Percentiles rank a stretch among this genome's conserved stretches.
Conservation (phyloP, 2,113 vertebrate genomes). For the Sebastes schlegelii region DNA sequence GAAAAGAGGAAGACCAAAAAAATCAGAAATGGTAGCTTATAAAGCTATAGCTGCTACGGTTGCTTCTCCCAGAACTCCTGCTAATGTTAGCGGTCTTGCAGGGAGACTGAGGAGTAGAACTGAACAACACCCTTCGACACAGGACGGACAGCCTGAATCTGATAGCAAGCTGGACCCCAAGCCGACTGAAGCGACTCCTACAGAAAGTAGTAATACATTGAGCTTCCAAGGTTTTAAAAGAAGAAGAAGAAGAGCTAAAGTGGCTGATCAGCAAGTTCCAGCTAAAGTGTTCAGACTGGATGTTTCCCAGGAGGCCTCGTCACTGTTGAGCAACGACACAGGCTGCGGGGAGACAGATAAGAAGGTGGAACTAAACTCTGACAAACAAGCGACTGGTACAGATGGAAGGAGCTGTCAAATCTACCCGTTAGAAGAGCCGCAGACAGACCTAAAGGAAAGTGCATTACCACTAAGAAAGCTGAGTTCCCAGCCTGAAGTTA, state of each 20-base stretch:
- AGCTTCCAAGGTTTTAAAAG: conserved; percentile 31
- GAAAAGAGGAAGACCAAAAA: conserved; percentile 62
- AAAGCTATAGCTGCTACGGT: background rate
- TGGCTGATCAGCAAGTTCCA: conserved; percentile 45
- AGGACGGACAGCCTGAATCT: conserved; percentile 17
- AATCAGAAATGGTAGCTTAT: background rate
- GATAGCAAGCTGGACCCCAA: conserved; percentile 2
- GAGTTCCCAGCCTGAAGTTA: conserved; percentile 8
- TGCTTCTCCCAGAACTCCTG: background rate
- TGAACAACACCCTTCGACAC: conserved; percentile 2
- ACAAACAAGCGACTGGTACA: background rate
- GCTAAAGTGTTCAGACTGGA: conserved; percentile 53
- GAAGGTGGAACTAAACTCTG: conserved; percentile 13
- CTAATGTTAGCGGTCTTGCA: background rate
- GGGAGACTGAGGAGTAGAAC: conserved; percentile 60
- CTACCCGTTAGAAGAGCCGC: conserved; percentile 9
- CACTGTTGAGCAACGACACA: background rate
- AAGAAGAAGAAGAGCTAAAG: conserved; percentile 28
- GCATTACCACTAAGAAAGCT: background rate
- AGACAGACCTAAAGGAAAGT: background rate
- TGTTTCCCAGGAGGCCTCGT: conserved; percentile 24
- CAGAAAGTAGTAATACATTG: background rate
- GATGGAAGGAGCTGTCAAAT: background rate
- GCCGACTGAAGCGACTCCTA: background rate
- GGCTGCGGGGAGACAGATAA: conserved; percentile 10